phyloP scores from a whole-genome alignment of 2,113 vertebrate species.

The Ictalurus punctatus region DNA sequence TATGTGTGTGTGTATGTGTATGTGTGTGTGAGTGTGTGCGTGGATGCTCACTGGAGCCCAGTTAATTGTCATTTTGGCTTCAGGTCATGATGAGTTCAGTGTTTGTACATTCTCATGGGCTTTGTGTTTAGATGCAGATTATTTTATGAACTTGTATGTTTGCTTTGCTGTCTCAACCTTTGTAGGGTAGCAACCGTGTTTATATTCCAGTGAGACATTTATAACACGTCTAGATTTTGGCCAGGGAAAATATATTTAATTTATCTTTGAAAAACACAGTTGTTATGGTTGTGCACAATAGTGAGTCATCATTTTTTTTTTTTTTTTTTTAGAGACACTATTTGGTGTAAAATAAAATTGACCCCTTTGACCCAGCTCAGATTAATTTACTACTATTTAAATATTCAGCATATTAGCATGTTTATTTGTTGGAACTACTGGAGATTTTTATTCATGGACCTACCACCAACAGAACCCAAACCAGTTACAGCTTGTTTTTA shows the following conservation, averaged over 20 bases:
- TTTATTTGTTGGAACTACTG: background rate
- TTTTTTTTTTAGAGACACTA: background rate
- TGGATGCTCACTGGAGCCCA: background rate
- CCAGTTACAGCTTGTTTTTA: background rate
- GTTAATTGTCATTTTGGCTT: slow-evolving; percentile 1
- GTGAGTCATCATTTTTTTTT: background rate
- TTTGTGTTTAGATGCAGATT: background rate
- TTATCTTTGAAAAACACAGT: background rate
- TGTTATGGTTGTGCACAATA: background rate
- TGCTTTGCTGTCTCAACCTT: background rate
- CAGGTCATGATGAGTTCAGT: background rate
- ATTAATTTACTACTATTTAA: background rate
- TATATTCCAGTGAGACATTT: background rate
- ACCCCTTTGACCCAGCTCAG: background rate
- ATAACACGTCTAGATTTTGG: background rate
- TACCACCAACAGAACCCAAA: background rate
- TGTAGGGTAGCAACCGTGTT: background rate
- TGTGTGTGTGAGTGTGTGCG: no score
- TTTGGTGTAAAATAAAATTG: background rate
- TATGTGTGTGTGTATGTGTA: no score
- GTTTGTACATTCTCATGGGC: background rate
- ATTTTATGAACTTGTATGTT: background rate
- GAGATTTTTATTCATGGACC: background rate
- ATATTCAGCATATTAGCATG: background rate
- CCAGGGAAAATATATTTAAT: background rate